Base-by-base conservation (phyloP, 2,888 invertebrate species). In the Cosmopolites sordidus region DNA sequence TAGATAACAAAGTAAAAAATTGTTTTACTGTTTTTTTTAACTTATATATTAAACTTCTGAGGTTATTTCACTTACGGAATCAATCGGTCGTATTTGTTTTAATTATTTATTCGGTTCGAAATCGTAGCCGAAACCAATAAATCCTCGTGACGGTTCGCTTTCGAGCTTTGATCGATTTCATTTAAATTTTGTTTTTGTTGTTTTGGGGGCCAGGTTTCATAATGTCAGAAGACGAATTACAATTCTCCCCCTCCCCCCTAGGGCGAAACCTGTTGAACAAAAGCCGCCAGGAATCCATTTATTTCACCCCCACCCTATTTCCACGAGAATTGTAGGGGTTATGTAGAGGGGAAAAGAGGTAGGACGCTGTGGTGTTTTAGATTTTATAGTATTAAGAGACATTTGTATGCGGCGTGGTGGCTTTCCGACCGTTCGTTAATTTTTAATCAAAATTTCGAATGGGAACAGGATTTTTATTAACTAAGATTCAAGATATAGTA, bases 361-460 rank as follows among this genome's bases (percentile, higher is more conserved):
- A 5, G 22, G 22, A 5, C 8, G 22, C 22, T 22, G 22, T 22
- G 22, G 22, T 33, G 33, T 33, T 33, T 33, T 17, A 43, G 43
- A 48, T 53, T 48, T 48, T 48, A 29, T 43, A 41, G 43, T 40
- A 48, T 54, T 41, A 44, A 41, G 38, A 33, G 53, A 41, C 18
- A 54, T 54, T 54, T 54, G 45, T 54, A 54, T 48, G 48, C 48
- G 45, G 18, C 16, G 40, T 16, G 40, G 33, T 40, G 33, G 16
- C 17, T 40, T 48, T 44, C 16, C 41, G 43, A 43, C 33, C 40
- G 39, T 40, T 48, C 33, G 39, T 40, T 54, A 48, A 54, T 54
- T 54, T 54, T 54, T 48, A 54, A 54, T 54, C 53, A 40, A 33
- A 33, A 30, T 43, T 48, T 45, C 48, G 8, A 41, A 48, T 18